Conservation (phyloP, 2,113 vertebrate genomes). For the Catharus minimus region DNA sequence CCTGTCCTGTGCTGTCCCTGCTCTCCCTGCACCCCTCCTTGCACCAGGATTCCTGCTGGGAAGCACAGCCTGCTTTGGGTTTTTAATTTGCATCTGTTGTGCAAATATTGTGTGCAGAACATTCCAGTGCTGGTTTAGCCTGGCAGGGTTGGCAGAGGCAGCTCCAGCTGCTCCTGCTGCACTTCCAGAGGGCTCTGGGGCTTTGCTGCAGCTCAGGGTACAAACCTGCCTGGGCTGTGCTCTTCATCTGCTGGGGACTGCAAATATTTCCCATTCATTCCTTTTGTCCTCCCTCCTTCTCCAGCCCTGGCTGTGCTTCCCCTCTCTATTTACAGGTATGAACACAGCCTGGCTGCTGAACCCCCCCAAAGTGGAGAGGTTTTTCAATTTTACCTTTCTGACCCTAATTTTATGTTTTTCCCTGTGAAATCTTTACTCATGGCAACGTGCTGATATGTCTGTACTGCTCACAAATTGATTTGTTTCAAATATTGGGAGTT, state of each 20-base stretch:
- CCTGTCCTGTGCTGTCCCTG: neutral
- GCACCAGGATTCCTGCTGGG: accelerated
- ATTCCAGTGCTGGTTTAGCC: neutral
- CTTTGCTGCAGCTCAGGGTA: neutral
- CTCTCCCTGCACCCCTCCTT: neutral
- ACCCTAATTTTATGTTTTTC: accelerated
- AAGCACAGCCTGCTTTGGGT: neutral
- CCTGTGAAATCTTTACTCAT: accelerated
- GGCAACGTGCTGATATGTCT: accelerated
- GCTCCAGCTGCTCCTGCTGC: neutral
- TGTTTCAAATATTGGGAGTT: too few relatives aligned
- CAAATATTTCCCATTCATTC: neutral
- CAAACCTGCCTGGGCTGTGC: neutral
- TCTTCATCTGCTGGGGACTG: neutral
- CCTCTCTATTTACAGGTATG: neutral
- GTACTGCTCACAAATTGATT: too few relatives aligned
- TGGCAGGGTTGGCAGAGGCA: neutral
- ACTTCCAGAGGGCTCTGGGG: neutral
- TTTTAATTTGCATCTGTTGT: neutral
- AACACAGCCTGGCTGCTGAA: neutral
- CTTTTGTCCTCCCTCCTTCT: neutral
- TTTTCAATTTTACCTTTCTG: neutral
- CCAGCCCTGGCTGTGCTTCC: neutral
- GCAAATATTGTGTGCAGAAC: neutral
- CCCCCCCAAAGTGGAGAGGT: accelerated